Conservation (phyloP, 2,113 vertebrate species). For the Sinocyclocheilus rhinocerous region DNA sequence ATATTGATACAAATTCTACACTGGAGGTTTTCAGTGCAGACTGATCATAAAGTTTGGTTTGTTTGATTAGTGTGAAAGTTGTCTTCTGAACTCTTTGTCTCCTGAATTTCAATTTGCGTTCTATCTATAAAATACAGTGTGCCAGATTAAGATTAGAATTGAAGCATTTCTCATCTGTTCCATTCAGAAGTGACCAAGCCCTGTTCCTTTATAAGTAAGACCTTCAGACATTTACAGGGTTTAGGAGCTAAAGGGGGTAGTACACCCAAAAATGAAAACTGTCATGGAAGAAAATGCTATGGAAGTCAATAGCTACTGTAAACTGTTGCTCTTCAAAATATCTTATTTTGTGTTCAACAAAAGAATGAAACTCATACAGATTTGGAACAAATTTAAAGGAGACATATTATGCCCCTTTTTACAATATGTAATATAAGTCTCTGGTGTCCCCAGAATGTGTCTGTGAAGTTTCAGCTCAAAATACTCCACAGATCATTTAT, state of each 20-base stretch:
- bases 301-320: not conserved
- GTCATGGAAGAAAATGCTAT: not conserved
- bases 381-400: not conserved
- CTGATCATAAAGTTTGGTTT: not conserved
- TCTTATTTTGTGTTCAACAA: not conserved
- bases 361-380: too few relatives aligned
- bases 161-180: not conserved
- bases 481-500: too few relatives aligned
- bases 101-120: not conserved
- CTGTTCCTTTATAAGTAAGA: not conserved
- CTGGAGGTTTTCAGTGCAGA: not conserved
- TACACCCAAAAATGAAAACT: not conserved
- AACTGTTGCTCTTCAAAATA: not conserved
- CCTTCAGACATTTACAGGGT: not conserved
- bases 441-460: too few relatives aligned
- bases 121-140: not conserved
- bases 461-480: too few relatives aligned
- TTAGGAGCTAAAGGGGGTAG: not conserved
- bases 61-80: not conserved
- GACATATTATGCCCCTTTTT: too few relatives aligned
- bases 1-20: not conserved
- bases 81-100: not conserved
- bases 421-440: too few relatives aligned
- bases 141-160: not conserved
- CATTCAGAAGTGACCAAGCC: not conserved